phyloP scores from a whole-genome alignment of 2,888 invertebrate species.

The Sinelater perroti region DNA sequence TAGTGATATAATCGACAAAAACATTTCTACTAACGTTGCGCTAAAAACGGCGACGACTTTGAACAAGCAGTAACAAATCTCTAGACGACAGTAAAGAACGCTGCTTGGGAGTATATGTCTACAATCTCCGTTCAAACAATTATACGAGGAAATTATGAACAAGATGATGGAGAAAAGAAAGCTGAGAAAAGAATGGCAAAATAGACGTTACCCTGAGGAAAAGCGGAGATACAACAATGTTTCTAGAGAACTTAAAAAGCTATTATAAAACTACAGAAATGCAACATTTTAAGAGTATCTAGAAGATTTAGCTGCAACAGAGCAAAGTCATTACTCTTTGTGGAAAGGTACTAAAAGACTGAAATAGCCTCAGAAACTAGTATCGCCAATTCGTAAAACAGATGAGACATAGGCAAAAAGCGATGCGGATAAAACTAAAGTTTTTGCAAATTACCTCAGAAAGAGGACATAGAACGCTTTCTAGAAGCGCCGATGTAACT shows the following conservation, averaged over 20 bases:
- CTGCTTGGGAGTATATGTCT: too few species aligned
- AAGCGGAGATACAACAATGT: slow-evolving; percentile 32
- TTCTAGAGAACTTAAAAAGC: slow-evolving; percentile 31
- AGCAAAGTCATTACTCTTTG: slow-evolving; percentile 17
- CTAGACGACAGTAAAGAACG: too few species aligned
- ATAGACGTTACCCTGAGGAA: slow-evolving; percentile 23
- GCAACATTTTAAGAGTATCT: too few species aligned
- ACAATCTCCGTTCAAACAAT: too few species aligned
- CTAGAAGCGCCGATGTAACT: too few species aligned
- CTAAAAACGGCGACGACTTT: slow-evolving; percentile 1
- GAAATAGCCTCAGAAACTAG: slow-evolving; percentile 8
- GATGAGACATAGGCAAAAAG: slow-evolving; percentile 2
- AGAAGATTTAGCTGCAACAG: slow-evolving; percentile 11
- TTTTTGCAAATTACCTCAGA: slow-evolving; percentile 8
- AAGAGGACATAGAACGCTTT: too few species aligned
- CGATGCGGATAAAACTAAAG: slow-evolving; percentile 5
- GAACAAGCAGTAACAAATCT: neutral
- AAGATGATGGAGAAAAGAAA: slow-evolving; percentile 37
- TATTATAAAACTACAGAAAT: slow-evolving; percentile 18
- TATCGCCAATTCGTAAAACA: slow-evolving; percentile 8
- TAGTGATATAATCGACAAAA: slow-evolving; percentile 22
- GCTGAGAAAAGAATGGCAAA: slow-evolving; percentile 33
- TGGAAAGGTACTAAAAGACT: slow-evolving; percentile 21
- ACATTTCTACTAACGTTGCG: slow-evolving; percentile 19
- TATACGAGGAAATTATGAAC: slow-evolving; percentile 25